Evolutionary conservation across 2,797 vertebrate genomes (phyloP).

Genomic region (Lepus oiostolus): DNA sequence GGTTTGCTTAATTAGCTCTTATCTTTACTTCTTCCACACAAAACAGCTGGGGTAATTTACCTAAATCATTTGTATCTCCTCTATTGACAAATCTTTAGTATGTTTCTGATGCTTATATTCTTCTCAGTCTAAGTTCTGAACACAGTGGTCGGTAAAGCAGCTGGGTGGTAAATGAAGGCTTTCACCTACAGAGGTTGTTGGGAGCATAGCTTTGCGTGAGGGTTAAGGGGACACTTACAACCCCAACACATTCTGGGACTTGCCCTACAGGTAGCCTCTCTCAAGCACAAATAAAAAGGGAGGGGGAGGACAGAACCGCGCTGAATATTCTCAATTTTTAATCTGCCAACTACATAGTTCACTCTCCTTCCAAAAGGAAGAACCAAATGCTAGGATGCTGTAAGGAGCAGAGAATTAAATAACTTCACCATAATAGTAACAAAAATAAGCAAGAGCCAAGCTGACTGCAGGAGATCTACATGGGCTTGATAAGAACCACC

Average conservation of each 20-base stretch:
- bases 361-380: neutral
- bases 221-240: neutral
- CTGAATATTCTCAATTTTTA: constrained; percentile 1
- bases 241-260: neutral
- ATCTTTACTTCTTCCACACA: neutral
- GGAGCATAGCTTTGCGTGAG: neutral
- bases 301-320: neutral
- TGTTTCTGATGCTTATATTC: constrained; percentile 35
- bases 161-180: neutral
- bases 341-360: neutral
- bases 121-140: neutral
- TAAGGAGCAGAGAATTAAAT: too few species aligned
- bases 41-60: constrained; percentile 20
- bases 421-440: too few species aligned
- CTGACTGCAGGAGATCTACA: too few species aligned
- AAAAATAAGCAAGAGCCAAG: too few species aligned
- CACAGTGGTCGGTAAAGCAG: constrained; percentile 22
- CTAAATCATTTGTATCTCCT: constrained; percentile 29
- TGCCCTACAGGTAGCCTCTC: neutral
- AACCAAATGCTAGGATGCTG: neutral
- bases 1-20: constrained; percentile 55
- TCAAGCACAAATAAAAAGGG: neutral
- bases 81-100: neutral
- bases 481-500: too few species aligned
- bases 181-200: neutral